A percentile compares a stretch with the other conserved stretches of the same genome.
Conservation (phyloP, 2,888 invertebrate species). For the Palloptera scutellata region DNA sequence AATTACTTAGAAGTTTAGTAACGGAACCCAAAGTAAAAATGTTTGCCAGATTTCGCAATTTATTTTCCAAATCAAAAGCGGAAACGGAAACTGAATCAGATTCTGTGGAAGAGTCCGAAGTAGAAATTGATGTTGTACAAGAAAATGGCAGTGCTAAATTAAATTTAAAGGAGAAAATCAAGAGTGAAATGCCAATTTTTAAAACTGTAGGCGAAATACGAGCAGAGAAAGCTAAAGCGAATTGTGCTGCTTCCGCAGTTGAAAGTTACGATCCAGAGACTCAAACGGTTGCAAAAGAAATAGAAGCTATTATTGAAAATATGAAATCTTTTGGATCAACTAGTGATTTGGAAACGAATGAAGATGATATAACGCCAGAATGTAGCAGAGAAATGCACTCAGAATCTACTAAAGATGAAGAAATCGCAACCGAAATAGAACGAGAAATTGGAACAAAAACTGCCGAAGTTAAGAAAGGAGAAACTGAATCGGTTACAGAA, state of each 20-base stretch:
- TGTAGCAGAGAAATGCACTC: background rate
- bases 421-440: too few species aligned
- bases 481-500: too few species aligned
- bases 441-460: too few species aligned
- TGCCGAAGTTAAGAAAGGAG: too few species aligned
- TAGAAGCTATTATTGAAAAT: background rate
- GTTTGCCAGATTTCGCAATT: constrained; percentile 60
- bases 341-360: background rate
- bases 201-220: background rate
- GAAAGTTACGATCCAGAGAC: constrained; percentile 7
- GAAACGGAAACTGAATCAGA: constrained; percentile 30
- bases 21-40: constrained; percentile 41
- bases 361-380: background rate
- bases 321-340: background rate
- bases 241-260: background rate
- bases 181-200: too few species aligned
- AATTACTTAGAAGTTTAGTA: background rate
- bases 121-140: constrained; percentile 3
- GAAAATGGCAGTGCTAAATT: background rate
- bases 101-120: constrained; percentile 9
- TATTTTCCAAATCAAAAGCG: constrained; percentile 54
- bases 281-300: background rate
- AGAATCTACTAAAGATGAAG: constrained; percentile 29
- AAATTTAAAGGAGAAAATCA: background rate
- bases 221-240: background rate